Conservation (phyloP, 2,888 invertebrate species). For the Plagiodera versicolora region DNA sequence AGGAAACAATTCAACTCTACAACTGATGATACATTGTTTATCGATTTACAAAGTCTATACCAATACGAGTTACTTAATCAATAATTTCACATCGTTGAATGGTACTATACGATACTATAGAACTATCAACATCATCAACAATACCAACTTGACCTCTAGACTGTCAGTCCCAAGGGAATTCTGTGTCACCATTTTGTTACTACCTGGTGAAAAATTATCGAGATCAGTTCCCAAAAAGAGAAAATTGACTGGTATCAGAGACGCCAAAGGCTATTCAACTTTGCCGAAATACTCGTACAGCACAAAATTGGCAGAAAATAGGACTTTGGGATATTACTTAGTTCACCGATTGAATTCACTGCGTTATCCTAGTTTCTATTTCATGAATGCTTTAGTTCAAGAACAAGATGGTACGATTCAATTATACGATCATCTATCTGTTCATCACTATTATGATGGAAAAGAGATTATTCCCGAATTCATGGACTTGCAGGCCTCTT, state of each 20-base stretch:
- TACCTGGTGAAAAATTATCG: conserved; percentile 14
- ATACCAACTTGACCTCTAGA: neutral
- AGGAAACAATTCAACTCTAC: neutral
- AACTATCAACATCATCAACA: conserved; percentile 1
- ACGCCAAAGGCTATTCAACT: neutral
- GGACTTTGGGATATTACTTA: conserved; percentile 11
- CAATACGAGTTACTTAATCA: conserved; percentile 12
- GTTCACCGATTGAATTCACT: neutral
- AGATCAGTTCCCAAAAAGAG: neutral
- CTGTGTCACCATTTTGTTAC: conserved; percentile 14
- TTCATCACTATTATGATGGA: conserved; percentile 15
- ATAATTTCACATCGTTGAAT: neutral
- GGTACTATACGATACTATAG: conserved; percentile 10
- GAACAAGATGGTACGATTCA: conserved; percentile 3
- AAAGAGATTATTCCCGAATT: conserved; percentile 16
- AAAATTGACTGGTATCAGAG: conserved; percentile 4
- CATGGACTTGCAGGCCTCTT: conserved; percentile 13
- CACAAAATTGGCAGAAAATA: conserved; percentile 5
- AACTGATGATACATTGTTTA: conserved; percentile 16
- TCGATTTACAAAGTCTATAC: conserved; percentile 18
- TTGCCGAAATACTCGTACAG: conserved; percentile 14
- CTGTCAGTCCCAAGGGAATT: conserved; percentile 10
- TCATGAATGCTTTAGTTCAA: conserved; percentile 14
- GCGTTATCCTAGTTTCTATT: conserved; percentile 13
- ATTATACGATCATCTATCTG: conserved; percentile 20